These are phyloP conservation scores for Ornithoptera alexandrae DNA, from an alignment of 2,888 invertebrate species.

Conservation along the genomic window DNA sequence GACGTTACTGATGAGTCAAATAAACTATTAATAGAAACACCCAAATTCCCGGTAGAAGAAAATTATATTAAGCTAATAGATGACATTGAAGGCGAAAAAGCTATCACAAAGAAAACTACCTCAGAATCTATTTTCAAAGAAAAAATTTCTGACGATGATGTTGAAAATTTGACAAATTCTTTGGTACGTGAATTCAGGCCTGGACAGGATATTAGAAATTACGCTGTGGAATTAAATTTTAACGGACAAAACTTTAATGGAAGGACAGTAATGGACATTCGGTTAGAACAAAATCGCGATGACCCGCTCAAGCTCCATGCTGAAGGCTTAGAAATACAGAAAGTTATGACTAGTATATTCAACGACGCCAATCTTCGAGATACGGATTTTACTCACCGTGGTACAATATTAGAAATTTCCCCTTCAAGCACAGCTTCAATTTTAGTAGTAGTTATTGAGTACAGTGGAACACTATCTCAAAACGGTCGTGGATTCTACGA, in stretches of 20 bases:
- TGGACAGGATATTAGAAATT: constrained; percentile 46
- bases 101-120: background rate
- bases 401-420: constrained; percentile 44
- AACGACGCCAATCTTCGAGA: constrained; percentile 39
- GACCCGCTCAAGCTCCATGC: constrained; percentile 44
- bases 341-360: constrained; percentile 48
- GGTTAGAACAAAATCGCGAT: constrained; percentile 37
- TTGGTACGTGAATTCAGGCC: constrained; percentile 44
- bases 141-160: constrained; percentile 10
- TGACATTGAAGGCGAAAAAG: background rate
- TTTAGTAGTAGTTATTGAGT: constrained; percentile 52
- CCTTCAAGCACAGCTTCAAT: constrained; percentile 37
- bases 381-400: constrained; percentile 36
- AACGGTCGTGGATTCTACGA: constrained; percentile 47
- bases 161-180: constrained; percentile 33
- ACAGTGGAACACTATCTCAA: constrained; percentile 42
- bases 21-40: background rate
- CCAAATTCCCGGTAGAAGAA: background rate
- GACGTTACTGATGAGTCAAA: background rate
- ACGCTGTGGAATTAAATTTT: constrained; percentile 47
- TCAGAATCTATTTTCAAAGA: background rate
- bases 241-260: constrained; percentile 47
- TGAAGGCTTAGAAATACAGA: constrained; percentile 42
- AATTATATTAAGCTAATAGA: background rate
- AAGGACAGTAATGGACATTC: constrained; percentile 45